These are phyloP conservation scores for Ectemnius continuus DNA, from an alignment of 2,888 invertebrate species.

Conservation along the genomic window DNA sequence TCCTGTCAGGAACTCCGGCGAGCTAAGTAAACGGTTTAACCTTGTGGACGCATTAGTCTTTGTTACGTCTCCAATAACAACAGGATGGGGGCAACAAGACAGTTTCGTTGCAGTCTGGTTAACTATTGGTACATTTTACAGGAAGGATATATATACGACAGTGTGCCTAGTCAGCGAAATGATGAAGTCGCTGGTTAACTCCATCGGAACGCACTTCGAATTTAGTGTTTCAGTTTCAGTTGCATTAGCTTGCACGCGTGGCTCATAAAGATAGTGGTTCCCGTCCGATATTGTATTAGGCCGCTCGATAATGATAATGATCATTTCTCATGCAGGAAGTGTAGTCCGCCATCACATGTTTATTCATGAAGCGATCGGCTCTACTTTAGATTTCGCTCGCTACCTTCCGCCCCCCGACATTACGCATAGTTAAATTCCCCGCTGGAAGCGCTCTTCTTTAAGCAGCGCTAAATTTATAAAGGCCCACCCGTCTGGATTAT, in stretches of 20 bases:
- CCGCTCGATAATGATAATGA: conserved; percentile 7
- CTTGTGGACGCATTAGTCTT: conserved; percentile 1
- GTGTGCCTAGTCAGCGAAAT: too few species aligned
- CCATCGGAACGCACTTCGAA: background rate
- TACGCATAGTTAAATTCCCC: conserved; percentile 4
- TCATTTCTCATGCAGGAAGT: conserved; percentile 6
- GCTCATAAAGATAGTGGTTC: background rate
- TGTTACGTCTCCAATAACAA: too few species aligned
- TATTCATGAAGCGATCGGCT: conserved; percentile 5
- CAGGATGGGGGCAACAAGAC: too few species aligned
- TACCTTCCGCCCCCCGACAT: background rate
- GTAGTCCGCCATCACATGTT: background rate
- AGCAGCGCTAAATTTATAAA: conserved; percentile 4
- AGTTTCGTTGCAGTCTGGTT: too few species aligned
- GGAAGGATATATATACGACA: too few species aligned
- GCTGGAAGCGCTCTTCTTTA: background rate
- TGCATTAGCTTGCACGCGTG: background rate
- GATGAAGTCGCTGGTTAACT: background rate
- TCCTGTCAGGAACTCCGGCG: background rate
- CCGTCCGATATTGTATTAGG: background rate
- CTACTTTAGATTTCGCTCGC: conserved; percentile 1
- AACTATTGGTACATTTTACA: too few species aligned
- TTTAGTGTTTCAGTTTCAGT: background rate
- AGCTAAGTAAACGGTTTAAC: background rate
- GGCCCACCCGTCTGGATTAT: too few species aligned